Evolutionary conservation across 1,140 invertebrate species (phyloP).

Genomic region (Brachionus rotundiformis): DNA sequence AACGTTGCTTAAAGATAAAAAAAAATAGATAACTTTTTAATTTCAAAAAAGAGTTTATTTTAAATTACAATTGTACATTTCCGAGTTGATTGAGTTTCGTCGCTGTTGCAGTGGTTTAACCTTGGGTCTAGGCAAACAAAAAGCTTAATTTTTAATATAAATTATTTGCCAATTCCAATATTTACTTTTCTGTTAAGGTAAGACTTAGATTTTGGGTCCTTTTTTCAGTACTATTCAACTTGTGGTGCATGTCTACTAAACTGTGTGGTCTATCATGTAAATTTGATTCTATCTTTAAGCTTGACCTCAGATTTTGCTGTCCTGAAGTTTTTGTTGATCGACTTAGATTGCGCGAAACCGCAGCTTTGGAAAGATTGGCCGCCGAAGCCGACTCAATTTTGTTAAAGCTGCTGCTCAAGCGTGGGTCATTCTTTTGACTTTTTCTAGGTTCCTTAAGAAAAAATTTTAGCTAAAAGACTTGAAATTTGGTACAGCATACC

Average conservation of each 20-base stretch:
- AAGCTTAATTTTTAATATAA: background rate
- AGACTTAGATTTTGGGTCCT: background rate
- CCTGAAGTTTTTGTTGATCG: background rate
- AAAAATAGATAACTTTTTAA: too few species aligned
- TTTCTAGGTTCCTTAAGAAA: constrained; percentile 6
- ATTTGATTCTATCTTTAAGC: background rate
- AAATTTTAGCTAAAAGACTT: too few species aligned
- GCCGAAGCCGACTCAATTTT: constrained; percentile 12
- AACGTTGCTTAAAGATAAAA: background rate
- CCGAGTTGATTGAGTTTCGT: constrained; percentile 46
- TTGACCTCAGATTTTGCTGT: background rate
- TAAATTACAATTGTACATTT: constrained; percentile 13
- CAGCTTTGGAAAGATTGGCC: background rate
- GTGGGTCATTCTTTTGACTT: background rate
- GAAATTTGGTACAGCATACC: too few species aligned
- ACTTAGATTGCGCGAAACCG: background rate
- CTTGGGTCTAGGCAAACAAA: background rate
- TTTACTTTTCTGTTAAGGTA: constrained; percentile 12
- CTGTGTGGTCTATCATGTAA: constrained; percentile 26
- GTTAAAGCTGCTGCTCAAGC: background rate
- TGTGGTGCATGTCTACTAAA: constrained; percentile 15
- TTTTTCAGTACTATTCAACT: background rate
- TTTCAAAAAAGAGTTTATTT: background rate
- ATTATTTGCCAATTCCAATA: background rate
- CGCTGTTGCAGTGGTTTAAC: constrained; percentile 39